Evolutionary conservation across 2,113 vertebrate genomes (phyloP), one percentile per base, ranked within the genome.

Genomic region (Clarias gariepinus): DNA sequence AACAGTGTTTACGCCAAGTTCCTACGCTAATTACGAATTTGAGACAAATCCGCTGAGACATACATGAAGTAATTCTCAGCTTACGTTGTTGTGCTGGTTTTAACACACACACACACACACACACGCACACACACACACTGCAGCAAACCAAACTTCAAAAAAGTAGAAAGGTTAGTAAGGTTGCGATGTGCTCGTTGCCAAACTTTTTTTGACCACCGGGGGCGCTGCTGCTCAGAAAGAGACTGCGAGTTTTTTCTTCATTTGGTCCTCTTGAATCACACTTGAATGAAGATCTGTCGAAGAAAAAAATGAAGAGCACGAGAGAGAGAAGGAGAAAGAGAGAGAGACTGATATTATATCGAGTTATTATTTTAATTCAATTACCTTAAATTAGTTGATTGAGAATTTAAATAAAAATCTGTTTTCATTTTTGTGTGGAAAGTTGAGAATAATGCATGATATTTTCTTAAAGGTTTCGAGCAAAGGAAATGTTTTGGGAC

Each of bases 251-350:
- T 82, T 79, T 52, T 80, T 76, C 83, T 69, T 53, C 5, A 25
- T 21, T 57, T 66, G 30, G 52, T 86, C 74, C 47, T 8, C 47
- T 47, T 47, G 47, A 47, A 13, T 94, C 88, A 92, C 81, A 94
- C 90, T 88, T 93, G 63, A 79, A 95, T 91, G 41, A 76, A 82
- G 30, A 94, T 93, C 94, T 95, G 92, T 79, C 18, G 88, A 30
- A 90, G 30, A 85, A 66, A 87, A 77, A 85, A 16, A 71, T 57
- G 15, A 18, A 63, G 21, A 63, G 60, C 25, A 23, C 4, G 1
- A 23, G 61, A 63, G 21, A 23, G 18, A 63, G 21, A 25, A 21
- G 25, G 5, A 23, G 60, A 61, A 5, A 61, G 60, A 23, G 3
- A 23, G 21, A 23, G 60, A 63, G 61, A 63, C 8, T 47, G 8